Evolutionary conservation across 1,140 invertebrate species (phyloP).

Genomic region (Apocrypta bakeri): DNA sequence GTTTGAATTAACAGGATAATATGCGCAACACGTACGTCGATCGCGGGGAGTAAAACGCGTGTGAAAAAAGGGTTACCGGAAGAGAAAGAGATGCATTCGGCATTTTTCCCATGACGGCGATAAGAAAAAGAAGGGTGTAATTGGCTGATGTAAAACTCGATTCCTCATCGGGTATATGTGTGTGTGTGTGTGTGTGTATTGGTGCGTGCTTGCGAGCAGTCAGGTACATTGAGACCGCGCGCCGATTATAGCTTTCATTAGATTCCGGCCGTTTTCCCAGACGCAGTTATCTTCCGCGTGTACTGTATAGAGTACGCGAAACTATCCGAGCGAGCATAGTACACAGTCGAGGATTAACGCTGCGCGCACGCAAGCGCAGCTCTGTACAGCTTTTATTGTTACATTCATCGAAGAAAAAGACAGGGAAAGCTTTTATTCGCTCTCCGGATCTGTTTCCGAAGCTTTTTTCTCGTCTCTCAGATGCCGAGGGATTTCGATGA

Average conservation of each 20-base stretch:
- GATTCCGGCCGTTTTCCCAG: not conserved
- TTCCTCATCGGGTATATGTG: not conserved
- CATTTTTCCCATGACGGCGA: not conserved
- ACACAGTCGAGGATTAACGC: too few species aligned
- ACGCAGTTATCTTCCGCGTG: not conserved
- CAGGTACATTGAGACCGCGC: too few species aligned
- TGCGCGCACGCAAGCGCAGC: too few species aligned
- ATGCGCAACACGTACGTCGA: too few species aligned
- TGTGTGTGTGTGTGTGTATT: too few species aligned
- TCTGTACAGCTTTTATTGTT: not conserved
- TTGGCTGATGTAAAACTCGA: not conserved
- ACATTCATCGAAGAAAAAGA: not conserved
- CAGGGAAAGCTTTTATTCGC: not conserved
- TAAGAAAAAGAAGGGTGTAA: constrained; percentile 2
- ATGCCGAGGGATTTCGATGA: not conserved
- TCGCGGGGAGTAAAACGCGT: not conserved
- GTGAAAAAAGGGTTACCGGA: not conserved
- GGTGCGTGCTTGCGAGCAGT: too few species aligned
- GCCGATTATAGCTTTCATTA: constrained; percentile 20
- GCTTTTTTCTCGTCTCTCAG: not conserved
- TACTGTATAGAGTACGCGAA: too few species aligned
- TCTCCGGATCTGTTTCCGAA: not conserved
- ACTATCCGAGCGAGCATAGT: too few species aligned
- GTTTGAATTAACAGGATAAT: not conserved
- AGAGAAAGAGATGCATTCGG: not conserved